Evolutionary conservation across 2,113 vertebrate species (phyloP).

Genomic region (Ancistrus triradiatus): DNA sequence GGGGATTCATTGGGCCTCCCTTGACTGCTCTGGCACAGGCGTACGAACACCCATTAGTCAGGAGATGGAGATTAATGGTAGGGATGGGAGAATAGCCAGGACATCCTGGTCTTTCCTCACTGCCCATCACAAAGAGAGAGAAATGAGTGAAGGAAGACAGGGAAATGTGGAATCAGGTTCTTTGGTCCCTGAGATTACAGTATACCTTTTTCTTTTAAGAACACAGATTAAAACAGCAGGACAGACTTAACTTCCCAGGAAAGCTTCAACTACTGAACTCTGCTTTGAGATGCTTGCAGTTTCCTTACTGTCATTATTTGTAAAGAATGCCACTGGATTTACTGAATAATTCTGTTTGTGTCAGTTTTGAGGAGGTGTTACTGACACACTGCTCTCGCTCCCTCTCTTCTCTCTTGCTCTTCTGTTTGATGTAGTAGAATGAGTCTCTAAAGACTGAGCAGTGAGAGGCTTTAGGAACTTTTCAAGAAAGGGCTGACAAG

Average conservation of each 20-base stretch:
- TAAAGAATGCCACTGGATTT: conserved; percentile 60
- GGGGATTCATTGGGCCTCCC: conserved; percentile 50
- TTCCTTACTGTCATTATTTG: conserved; percentile 67
- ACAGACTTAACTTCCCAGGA: conserved; percentile 64
- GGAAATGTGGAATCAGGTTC: conserved; percentile 33
- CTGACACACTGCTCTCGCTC: conserved; percentile 54
- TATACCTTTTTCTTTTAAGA: conserved; percentile 33
- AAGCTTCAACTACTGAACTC: conserved; percentile 64
- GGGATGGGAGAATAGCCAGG: conserved; percentile 51
- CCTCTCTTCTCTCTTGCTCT: conserved; percentile 36
- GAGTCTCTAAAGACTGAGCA: conserved; percentile 59
- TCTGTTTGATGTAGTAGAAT: conserved; percentile 68
- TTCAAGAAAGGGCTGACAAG: conserved; percentile 55
- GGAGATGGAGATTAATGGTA: conserved; percentile 69
- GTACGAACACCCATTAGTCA: conserved; percentile 68
- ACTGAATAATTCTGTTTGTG: conserved; percentile 78
- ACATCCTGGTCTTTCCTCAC: conserved; percentile 41
- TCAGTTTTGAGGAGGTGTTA: conserved; percentile 62
- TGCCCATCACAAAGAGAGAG: conserved; percentile 40
- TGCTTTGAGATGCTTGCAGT: conserved; percentile 64
- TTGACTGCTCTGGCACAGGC: conserved; percentile 60
- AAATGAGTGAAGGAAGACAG: background rate
- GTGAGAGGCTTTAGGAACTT: conserved; percentile 56
- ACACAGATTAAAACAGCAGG: conserved; percentile 67
- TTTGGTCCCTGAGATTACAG: conserved; percentile 32